Percentiles rank a stretch among this genome's conserved stretches.
These are phyloP conservation scores for Caenorhabditis wallacei DNA, from an alignment of 2,888 invertebrate genomes.

Conservation along the genomic window DNA sequence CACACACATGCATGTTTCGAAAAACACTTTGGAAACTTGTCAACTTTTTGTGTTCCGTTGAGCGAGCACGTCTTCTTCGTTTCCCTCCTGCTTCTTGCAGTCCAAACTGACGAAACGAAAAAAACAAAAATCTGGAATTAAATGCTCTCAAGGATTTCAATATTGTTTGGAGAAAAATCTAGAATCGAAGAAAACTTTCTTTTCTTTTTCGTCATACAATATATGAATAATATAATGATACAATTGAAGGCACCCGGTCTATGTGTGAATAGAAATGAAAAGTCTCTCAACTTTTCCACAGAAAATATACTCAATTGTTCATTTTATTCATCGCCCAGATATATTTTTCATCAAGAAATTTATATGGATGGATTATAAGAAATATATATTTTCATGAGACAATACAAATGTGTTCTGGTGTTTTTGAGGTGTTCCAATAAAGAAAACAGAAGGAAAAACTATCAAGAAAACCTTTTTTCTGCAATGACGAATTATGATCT, in stretches of 20 bases:
- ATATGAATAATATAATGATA: slow-evolving; percentile 62
- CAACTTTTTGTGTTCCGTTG: slow-evolving; percentile 63
- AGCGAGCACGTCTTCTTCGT: slow-evolving; percentile 51
- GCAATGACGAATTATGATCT: slow-evolving; percentile 23
- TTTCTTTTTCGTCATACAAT: slow-evolving; percentile 38
- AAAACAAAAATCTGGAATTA: slow-evolving; percentile 64
- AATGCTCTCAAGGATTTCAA: slow-evolving; percentile 62
- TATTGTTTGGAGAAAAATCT: slow-evolving; percentile 57
- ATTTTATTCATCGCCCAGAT: slow-evolving; percentile 21
- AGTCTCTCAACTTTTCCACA: slow-evolving; percentile 48
- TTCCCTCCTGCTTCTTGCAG: slow-evolving; percentile 22
- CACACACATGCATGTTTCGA: slow-evolving; percentile 59
- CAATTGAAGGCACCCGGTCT: slow-evolving; percentile 32
- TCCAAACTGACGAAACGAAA: slow-evolving; percentile 14
- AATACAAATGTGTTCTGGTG: slow-evolving; percentile 46
- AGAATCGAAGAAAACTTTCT: slow-evolving; percentile 34
- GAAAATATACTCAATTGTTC: slow-evolving; percentile 22
- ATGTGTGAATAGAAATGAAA: slow-evolving; percentile 40
- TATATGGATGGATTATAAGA: slow-evolving; percentile 46
- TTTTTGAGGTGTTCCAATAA: slow-evolving; percentile 25
- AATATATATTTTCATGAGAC: slow-evolving; percentile 37
- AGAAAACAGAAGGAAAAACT: slow-evolving; percentile 4
- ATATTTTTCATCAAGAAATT: slow-evolving; percentile 42
- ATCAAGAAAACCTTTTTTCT: slow-evolving; percentile 24
- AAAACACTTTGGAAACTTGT: slow-evolving; percentile 66